Base-by-base conservation (phyloP, 2,888 invertebrate species). In the Augiades crinisus region DNA sequence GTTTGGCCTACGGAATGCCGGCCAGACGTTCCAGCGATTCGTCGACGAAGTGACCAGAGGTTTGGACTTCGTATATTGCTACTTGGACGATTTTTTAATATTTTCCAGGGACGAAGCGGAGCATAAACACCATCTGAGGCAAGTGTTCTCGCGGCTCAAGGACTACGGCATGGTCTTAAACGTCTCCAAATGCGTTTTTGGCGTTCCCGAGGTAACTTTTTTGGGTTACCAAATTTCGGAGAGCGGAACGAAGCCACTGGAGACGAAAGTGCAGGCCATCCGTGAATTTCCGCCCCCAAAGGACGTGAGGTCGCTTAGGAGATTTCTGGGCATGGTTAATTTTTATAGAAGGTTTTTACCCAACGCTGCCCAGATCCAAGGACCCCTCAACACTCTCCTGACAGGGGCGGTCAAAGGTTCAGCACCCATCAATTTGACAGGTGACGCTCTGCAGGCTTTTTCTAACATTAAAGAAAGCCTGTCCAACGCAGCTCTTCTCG, bases 71-170 rank as follows among this genome's bases (percentile, higher is more conserved):
- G 50, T 21, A 64, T 63, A 53, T 43, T 46, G 58, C 0, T 79
- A 76, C 41, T 47, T 78, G 0, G 75, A 78, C 22, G 75, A 76
- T 51, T 63, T 75, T 21, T 49, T 75, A 10, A 53, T 61, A 5
- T 59, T 60, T 41, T 66, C 68, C 8, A 60, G 65, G 1, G 21
- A 53, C 8, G 12, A 40, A 10, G 8, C 14, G 3, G 10, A 46
- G 13, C 63, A 64, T 36, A 37, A 57, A 21, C 30, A 38, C 0
- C 62, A 65, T 33, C 59, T 65, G 2, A 53, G 37, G 0, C 54
- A 57, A 37, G 12, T 66, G 0, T 62, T 63, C n/a, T n/a, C n/a
- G n/a, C n/a, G n/a, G n/a, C n/a, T n/a, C n/a, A n/a, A n/a, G n/a
- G n/a, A n/a, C n/a, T n/a, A n/a, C n/a, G n/a, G n/a, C n/a, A n/a